A percentile compares a stretch with the other conserved stretches of the same genome.
Evolutionary conservation across 2,888 invertebrate species (phyloP).

Genomic region (Octonoba sinensis): DNA sequence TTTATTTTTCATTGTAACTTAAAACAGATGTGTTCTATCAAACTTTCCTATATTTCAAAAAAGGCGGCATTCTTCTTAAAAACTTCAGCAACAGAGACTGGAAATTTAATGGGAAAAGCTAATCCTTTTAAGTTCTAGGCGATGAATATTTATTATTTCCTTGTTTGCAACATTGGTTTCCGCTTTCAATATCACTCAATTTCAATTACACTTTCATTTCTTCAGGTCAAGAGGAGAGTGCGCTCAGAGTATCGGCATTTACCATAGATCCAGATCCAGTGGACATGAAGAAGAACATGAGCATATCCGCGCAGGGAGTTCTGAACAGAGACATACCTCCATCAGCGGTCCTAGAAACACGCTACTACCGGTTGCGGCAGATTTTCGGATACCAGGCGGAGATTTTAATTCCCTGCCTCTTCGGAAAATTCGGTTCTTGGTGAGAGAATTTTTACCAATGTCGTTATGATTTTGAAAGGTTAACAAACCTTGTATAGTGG

Average conservation of each 20-base stretch:
- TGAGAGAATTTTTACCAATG: not conserved
- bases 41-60: no score
- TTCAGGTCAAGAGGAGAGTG: not conserved
- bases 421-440: slow-evolving; percentile 22
- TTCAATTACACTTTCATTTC: not conserved
- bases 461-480: no score
- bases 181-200: no score
- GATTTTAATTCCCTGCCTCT: slow-evolving; percentile 13
- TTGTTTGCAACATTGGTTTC: not conserved
- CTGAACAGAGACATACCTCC: not conserved
- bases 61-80: no score
- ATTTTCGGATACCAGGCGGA: slow-evolving; percentile 3
- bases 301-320: not conserved
- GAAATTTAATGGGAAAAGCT: no score
- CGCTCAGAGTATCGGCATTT: not conserved
- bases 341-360: not conserved
- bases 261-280: slow-evolving; percentile 14
- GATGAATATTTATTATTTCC: not conserved
- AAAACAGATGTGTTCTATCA: no score
- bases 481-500: not conserved
- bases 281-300: slow-evolving; percentile 4
- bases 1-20: no score
- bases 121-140: not conserved
- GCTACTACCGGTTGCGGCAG: not conserved
- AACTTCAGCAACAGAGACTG: no score